A percentile compares a stretch with the other conserved stretches of the same genome.
Evolutionary conservation across 2,797 vertebrate genomes (phyloP).

Genomic region (Helarctos malayanus): DNA sequence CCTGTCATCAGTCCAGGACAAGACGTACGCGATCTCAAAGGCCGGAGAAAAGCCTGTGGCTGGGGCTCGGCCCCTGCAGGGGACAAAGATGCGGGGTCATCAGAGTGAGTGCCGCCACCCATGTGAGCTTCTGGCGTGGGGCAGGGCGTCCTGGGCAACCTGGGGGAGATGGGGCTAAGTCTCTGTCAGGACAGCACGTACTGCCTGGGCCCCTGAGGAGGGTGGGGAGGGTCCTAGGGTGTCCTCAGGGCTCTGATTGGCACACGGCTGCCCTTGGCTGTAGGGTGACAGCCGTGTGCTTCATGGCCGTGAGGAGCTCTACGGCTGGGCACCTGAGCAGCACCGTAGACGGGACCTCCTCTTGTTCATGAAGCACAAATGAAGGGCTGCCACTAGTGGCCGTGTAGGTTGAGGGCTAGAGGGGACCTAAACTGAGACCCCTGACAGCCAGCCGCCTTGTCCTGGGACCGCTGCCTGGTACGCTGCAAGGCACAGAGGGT

Average conservation of each 20-base stretch:
- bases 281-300: background rate
- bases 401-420: background rate
- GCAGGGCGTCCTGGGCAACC: background rate
- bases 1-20: background rate
- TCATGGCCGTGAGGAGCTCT: background rate
- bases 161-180: background rate
- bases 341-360: background rate
- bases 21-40: background rate
- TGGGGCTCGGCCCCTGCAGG: background rate
- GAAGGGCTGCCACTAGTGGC: background rate
- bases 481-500: background rate
- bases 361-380: background rate
- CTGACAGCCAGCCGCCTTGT: background rate
- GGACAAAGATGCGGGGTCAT: background rate
- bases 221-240: background rate
- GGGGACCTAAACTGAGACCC: background rate
- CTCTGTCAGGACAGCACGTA: rapidly evolving
- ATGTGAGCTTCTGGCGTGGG: background rate
- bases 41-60: background rate
- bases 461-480: background rate
- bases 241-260: background rate
- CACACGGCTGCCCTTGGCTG: background rate
- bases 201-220: background rate
- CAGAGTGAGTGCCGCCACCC: background rate
- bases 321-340: background rate